A percentile compares a stretch with the other conserved stretches of the same genome.
Conservation (phyloP, 1,140 invertebrate genomes). For the Metaphire vulgaris region DNA sequence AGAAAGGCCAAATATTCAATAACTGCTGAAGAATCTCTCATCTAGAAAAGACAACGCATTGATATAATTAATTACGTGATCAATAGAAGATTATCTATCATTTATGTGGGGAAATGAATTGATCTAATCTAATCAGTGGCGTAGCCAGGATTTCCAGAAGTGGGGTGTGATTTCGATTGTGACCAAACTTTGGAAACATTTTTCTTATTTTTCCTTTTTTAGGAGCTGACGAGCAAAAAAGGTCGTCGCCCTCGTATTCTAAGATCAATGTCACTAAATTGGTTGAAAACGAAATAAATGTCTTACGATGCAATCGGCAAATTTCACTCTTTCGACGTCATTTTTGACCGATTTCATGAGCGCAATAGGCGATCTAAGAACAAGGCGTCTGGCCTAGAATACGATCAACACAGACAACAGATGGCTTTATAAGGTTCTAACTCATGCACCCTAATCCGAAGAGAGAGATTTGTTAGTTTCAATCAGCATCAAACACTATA, state of each 20-base stretch:
- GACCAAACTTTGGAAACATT: neutral
- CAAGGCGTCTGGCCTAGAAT: slow-evolving; percentile 21
- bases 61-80: neutral
- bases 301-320: slow-evolving; percentile 37
- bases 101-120: neutral
- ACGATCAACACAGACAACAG: no score
- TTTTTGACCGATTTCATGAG: slow-evolving; percentile 87
- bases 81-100: neutral
- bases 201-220: neutral
- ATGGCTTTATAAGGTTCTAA: no score
- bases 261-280: no score
- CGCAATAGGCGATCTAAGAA: slow-evolving; percentile 52
- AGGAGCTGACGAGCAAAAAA: no score
- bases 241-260: no score
- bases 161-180: no score
- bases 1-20: neutral
- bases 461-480: no score
- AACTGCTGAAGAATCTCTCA: neutral
- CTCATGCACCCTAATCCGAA: no score
- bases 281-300: no score
- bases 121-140: neutral
- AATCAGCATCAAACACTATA: no score
- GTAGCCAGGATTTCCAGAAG: no score
- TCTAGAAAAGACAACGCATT: neutral
- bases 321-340: slow-evolving; percentile 63